Evolutionary conservation across 2,888 invertebrate genomes (phyloP).

Genomic region (Bombylius discolor): DNA sequence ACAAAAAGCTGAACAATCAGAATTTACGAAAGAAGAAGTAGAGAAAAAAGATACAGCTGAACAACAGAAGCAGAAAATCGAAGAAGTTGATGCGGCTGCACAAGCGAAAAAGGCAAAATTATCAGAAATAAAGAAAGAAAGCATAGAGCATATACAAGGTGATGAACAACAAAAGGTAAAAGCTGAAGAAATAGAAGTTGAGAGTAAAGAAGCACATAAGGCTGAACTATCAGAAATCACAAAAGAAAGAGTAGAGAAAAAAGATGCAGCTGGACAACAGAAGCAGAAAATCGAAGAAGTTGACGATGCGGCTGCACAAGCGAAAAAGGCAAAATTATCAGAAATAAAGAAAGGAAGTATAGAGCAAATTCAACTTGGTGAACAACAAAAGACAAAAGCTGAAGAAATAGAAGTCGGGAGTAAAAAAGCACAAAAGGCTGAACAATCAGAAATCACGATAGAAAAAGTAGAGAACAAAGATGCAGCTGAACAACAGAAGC

Average conservation of each 20-base stretch:
- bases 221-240: no score
- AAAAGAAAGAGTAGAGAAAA: no score
- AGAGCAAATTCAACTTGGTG: background rate
- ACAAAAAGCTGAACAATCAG: constrained; percentile 6
- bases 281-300: constrained; percentile 10
- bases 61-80: no score
- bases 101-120: no score
- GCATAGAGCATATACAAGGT: no score
- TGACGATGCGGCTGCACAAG: constrained; percentile 7
- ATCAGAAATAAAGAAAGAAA: no score
- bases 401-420: background rate
- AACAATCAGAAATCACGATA: background rate
- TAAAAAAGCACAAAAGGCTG: background rate
- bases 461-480: background rate
- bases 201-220: no score
- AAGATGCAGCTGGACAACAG: no score
- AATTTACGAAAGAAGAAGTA: constrained; percentile 5
- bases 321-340: background rate
- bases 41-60: background rate
- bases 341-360: background rate
- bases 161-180: no score
- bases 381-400: background rate
- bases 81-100: no score
- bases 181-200: no score
- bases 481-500: background rate